These are phyloP conservation scores for Peromyscus nudipes DNA, from an alignment of 2,797 vertebrate genomes.

Conservation along the genomic window DNA sequence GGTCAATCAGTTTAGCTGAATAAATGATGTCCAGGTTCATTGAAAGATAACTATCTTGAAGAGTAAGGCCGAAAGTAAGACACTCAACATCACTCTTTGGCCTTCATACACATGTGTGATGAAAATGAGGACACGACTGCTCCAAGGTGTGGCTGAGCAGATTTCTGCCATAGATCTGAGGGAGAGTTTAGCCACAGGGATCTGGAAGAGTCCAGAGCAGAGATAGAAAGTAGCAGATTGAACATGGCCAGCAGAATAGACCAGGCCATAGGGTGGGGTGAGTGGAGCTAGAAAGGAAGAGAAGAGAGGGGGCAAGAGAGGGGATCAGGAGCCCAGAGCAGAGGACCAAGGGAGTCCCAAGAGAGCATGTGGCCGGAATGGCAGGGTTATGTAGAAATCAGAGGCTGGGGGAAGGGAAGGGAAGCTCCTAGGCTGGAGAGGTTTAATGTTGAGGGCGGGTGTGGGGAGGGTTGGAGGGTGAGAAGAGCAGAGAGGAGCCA, in stretches of 20 bases:
- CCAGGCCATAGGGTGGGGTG: neutral
- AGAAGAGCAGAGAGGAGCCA: no score
- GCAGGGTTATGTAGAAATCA: neutral
- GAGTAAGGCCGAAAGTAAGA: neutral
- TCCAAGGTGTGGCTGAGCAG: neutral
- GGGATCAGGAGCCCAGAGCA: neutral
- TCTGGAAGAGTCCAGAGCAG: neutral
- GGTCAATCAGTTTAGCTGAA: neutral
- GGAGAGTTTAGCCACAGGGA: neutral
- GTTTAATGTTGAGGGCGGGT: neutral
- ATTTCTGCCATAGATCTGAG: neutral
- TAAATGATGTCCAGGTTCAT: neutral
- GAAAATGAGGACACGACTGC: neutral
- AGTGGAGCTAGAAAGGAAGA: neutral
- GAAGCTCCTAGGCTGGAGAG: neutral
- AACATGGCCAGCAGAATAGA: no score
- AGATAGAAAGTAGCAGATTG: neutral
- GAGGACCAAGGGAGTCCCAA: neutral
- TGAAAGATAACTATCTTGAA: neutral
- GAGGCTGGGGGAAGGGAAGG: neutral
- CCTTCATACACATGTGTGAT: neutral
- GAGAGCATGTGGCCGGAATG: neutral
- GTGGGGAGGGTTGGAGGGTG: no score
- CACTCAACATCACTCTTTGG: neutral
- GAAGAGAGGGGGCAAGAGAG: neutral